Evolutionary conservation across 1,140 invertebrate species (phyloP), one percentile per base, ranked within the genome.

Genomic region (Chironomus tepperi): DNA sequence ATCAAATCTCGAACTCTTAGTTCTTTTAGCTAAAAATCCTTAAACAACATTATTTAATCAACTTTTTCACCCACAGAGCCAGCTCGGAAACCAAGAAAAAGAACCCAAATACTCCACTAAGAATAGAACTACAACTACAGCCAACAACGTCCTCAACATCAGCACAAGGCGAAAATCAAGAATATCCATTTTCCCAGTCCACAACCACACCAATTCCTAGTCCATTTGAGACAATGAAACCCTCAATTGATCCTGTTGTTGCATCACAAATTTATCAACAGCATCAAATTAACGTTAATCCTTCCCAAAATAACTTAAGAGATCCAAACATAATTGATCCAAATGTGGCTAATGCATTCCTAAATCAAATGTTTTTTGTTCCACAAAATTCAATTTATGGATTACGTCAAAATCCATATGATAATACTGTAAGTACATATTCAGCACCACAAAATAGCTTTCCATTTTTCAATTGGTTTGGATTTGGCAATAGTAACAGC

Each of bases 401-500:
- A 9, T 73, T 15, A 18, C 65, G 65, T 70, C 65, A 70, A 19
- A 70, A 70, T 70, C 16, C 19, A 57, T 57, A 57, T 70, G 65
- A 70, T 21, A 21, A 21, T 70, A 19, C 65, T 12, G 65, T 70
- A 70, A 70, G 65, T 70, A 70, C 65, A 70, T 70, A 70, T 19
- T 10, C 16, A 18, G 10, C 3, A 0, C 9, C 65, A 8, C 19
- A 18, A 19, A 70, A n/a, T 70, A 9, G 65, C 18, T 70, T 70
- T 70, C 65, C 65, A 18, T 70, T 70, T 70, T 70, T 21, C 65
- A 70, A 70, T 18, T 70, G 65, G 65, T 70, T 70, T 70, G 24
- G 24, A 34, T 34, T 34, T 34, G 24, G 24, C 24, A 34, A 34
- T 34, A 34, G 24, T 5, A 57, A 57, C 10, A 57, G 3, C 5